These are phyloP conservation scores for Eupristina koningsbergeri DNA, from an alignment of 1,140 invertebrate genomes.

Conservation along the genomic window DNA sequence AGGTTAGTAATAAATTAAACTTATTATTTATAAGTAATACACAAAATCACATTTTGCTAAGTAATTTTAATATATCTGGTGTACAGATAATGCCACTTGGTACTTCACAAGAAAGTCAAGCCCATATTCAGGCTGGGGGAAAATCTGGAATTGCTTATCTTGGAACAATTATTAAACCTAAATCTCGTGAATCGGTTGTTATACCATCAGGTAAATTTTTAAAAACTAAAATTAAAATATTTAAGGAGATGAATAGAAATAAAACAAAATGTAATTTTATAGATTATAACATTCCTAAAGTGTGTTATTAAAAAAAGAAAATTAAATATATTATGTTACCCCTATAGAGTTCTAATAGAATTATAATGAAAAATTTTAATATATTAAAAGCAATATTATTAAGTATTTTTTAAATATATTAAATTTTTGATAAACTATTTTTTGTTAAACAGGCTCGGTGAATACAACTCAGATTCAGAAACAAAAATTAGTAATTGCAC, in stretches of 20 bases:
- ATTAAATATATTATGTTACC: too few relatives aligned
- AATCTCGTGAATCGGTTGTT: constrained; percentile 65
- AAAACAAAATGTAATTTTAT: too few relatives aligned
- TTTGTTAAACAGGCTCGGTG: constrained; percentile 57
- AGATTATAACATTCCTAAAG: too few relatives aligned
- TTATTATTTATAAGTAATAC: constrained; percentile 56
- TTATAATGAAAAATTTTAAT: background rate
- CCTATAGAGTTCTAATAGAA: too few relatives aligned
- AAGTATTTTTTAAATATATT: background rate
- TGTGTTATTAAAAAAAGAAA: too few relatives aligned
- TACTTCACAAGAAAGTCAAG: constrained; percentile 61
- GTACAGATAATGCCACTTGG: constrained; percentile 69
- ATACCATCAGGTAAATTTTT: constrained; percentile 65
- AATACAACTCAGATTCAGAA: constrained; percentile 68
- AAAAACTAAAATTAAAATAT: background rate
- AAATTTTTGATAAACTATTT: background rate
- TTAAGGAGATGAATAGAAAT: background rate
- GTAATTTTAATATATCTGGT: constrained; percentile 66
- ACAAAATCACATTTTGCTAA: constrained; percentile 69
- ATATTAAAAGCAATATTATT: background rate
- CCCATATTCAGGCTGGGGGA: constrained; percentile 59
- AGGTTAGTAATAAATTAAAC: constrained; percentile 60
- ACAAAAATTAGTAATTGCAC: constrained; percentile 73
- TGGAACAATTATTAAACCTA: constrained; percentile 69
- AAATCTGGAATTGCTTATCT: constrained; percentile 71